phyloP scores from a whole-genome alignment of 2,797 vertebrate genomes.

The Erethizon dorsatum region DNA sequence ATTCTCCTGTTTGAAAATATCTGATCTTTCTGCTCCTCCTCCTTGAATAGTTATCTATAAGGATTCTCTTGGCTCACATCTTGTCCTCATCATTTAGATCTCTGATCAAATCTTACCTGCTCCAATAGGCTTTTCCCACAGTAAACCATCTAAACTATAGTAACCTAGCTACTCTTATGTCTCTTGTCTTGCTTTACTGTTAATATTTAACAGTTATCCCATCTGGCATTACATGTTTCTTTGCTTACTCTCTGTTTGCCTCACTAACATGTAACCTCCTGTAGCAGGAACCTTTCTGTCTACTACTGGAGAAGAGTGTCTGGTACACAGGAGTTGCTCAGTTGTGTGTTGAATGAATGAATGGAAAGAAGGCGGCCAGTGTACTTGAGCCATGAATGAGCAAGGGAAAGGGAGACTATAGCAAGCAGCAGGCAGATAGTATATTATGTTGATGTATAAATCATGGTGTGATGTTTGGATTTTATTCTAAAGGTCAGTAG shows the following conservation, averaged over 20 bases:
- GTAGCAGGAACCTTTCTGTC: neutral
- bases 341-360: neutral
- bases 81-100: neutral
- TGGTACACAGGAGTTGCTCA: neutral
- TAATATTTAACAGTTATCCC: neutral
- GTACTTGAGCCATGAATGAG: neutral
- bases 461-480: neutral
- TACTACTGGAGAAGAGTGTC: neutral
- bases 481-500: slow-evolving; percentile 59
- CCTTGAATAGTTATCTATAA: neutral
- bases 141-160: neutral
- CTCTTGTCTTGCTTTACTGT: neutral
- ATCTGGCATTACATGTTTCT: neutral
- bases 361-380: neutral
- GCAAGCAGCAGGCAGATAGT: neutral
- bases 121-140: neutral
- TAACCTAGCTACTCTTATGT: neutral
- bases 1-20: neutral
- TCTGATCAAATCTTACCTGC: neutral
- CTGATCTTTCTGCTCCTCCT: neutral
- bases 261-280: neutral
- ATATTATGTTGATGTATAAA: slow-evolving; percentile 2
- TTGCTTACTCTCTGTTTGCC: neutral
- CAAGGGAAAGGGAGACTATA: neutral
- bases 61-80: neutral